Percentiles rank a stretch among this genome's conserved stretches.
Evolutionary conservation across 2,888 invertebrate species (phyloP).

Genomic region (Nomada lathburiana): DNA sequence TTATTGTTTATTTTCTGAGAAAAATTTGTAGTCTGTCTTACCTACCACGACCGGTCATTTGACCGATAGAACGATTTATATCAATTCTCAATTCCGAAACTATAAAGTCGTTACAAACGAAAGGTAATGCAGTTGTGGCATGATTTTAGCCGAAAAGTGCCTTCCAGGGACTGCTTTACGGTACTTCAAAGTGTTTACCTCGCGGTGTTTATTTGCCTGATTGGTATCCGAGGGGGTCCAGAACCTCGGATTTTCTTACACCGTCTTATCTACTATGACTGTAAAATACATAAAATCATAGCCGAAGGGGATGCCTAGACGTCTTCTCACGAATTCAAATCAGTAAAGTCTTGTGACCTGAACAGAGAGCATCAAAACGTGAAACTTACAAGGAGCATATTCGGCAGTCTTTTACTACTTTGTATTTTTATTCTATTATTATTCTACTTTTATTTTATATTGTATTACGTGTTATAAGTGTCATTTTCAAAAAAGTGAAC

Average conservation of each 20-base stretch:
- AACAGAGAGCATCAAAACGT: conserved; percentile 47
- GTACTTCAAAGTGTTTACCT: conserved; percentile 41
- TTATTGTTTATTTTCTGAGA: conserved; percentile 31
- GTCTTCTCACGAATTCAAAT: conserved; percentile 43
- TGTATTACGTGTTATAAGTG: conserved; percentile 52
- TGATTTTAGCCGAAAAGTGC: conserved; percentile 42
- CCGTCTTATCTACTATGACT: conserved; percentile 39
- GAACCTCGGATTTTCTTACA: conserved; percentile 27
- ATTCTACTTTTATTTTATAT: conserved; percentile 41
- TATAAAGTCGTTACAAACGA: conserved; percentile 39
- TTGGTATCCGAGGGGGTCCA: conserved; percentile 36
- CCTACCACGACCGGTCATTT: conserved; percentile 34
- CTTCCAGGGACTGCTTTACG: conserved; percentile 43
- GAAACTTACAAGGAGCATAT: conserved; percentile 43
- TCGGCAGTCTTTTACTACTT: conserved; percentile 43
- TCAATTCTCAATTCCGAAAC: conserved; percentile 32
- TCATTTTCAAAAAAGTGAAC: conserved; percentile 43
- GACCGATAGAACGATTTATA: conserved; percentile 22
- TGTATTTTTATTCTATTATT: conserved; percentile 45
- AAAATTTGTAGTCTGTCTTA: conserved; percentile 37
- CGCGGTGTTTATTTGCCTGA: conserved; percentile 39
- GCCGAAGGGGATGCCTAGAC: conserved; percentile 30
- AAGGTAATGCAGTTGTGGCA: conserved; percentile 41
- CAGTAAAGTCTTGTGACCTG: conserved; percentile 35
- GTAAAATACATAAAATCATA: conserved; percentile 45